Evolutionary conservation across 1,140 invertebrate genomes (phyloP).

Genomic region (Drosophila melanica): DNA sequence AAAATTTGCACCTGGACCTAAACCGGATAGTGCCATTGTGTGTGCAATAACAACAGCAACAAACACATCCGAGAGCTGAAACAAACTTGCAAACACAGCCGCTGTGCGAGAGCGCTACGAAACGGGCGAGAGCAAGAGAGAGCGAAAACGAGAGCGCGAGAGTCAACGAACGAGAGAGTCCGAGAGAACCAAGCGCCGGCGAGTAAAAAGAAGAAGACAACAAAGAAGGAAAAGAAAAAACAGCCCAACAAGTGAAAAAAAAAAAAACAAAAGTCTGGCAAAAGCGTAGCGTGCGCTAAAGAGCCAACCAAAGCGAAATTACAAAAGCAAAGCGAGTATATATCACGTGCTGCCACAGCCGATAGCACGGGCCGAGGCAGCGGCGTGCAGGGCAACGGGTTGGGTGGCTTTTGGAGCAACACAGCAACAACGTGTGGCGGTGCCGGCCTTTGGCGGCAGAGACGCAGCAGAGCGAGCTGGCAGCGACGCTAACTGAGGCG

Average conservation of each 20-base stretch:
- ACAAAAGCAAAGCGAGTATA: slow-evolving; percentile 77
- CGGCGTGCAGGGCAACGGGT: slow-evolving; percentile 9
- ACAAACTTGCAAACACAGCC: slow-evolving; percentile 57
- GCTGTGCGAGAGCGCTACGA: slow-evolving; percentile 21
- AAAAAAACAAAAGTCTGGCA: slow-evolving; percentile 62
- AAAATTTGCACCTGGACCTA: slow-evolving; percentile 82
- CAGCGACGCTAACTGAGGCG: slow-evolving; percentile 44
- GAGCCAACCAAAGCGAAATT: slow-evolving; percentile 66
- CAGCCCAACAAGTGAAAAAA: slow-evolving; percentile 76
- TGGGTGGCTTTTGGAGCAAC: slow-evolving; percentile 28
- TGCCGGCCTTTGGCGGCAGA: slow-evolving; percentile 78
- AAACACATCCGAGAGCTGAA: slow-evolving; percentile 32
- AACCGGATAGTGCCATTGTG: slow-evolving; percentile 72
- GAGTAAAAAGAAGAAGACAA: slow-evolving; percentile 45
- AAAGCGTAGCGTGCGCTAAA: slow-evolving; percentile 75
- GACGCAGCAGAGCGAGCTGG: slow-evolving; percentile 19
- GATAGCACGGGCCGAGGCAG: slow-evolving; percentile 14
- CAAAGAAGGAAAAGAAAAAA: slow-evolving; percentile 64
- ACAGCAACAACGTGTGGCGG: slow-evolving; percentile 35
- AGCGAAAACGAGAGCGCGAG: slow-evolving; percentile 30
- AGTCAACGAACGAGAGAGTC: slow-evolving; percentile 1
- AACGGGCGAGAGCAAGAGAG: slow-evolving; percentile 25
- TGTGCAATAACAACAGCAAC: slow-evolving; percentile 63
- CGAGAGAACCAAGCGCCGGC: slow-evolving; percentile 46
- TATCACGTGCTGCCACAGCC: slow-evolving; percentile 75